Conservation (phyloP, 2,113 vertebrate species). For the Sapajus apella region DNA sequence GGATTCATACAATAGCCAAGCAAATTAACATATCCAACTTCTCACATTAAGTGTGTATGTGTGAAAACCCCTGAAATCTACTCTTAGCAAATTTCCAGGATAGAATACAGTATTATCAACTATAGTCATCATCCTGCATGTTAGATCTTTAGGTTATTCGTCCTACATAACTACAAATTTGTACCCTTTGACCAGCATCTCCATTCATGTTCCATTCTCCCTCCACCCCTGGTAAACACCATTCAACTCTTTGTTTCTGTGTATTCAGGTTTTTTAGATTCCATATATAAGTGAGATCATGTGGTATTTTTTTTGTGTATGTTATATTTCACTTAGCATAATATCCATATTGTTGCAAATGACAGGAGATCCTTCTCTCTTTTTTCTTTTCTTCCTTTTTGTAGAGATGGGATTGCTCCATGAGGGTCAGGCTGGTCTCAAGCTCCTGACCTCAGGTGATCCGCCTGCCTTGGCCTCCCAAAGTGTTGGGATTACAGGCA, state of each 20-base stretch:
- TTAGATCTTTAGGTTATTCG: not conserved
- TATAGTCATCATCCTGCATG: not conserved
- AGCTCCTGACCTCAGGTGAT: no score
- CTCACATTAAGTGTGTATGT: not conserved
- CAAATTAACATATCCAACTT: not conserved
- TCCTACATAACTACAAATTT: not conserved
- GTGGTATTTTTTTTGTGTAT: not conserved
- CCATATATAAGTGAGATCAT: not conserved
- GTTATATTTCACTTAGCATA: not conserved
- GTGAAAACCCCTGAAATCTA: not conserved
- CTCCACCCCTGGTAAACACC: not conserved
- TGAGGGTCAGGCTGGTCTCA: no score
- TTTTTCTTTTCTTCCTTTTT: no score
- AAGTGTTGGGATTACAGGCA: no score
- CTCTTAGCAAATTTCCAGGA: not conserved
- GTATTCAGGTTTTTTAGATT: not conserved
- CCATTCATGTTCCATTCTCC: not conserved
- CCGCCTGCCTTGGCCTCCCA: no score
- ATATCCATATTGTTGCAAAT: not conserved
- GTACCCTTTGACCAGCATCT: not conserved
- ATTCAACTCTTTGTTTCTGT: not conserved
- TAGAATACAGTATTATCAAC: not conserved
- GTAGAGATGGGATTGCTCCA: no score
- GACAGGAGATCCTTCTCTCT: not conserved
- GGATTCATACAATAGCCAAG: not conserved